These are phyloP conservation scores for Zoanthus gigantus DNA, from an alignment of 92 coral and sea anemone species.

Conservation along the genomic window DNA sequence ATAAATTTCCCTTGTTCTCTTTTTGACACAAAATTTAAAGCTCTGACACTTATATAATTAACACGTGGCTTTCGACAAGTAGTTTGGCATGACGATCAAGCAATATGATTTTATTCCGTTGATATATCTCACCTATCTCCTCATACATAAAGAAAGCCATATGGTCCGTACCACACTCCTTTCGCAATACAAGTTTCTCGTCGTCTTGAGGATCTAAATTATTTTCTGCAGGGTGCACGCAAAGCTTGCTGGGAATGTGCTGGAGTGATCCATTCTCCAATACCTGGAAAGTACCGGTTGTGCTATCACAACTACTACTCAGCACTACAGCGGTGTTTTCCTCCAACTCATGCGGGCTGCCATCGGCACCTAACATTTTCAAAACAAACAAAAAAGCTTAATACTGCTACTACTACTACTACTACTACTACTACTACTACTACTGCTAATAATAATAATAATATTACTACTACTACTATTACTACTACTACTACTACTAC, in stretches of 20 bases:
- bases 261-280: constrained; percentile 28
- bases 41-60: too few relatives aligned
- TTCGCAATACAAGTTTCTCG: constrained; percentile 44
- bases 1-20: too few relatives aligned
- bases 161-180: not conserved
- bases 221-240: constrained; percentile 44
- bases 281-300: constrained; percentile 37
- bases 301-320: constrained; percentile 37
- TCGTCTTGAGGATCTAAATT: constrained; percentile 24
- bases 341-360: constrained; percentile 22
- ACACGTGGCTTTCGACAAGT: too few relatives aligned
- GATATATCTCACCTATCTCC: constrained; percentile 1
- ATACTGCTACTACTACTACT: not conserved
- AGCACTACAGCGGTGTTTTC: constrained; percentile 35
- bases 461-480: too few relatives aligned
- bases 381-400: not conserved
- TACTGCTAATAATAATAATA: too few relatives aligned
- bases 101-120: not conserved
- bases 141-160: constrained; percentile 28
- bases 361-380: constrained; percentile 36
- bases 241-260: constrained; percentile 49
- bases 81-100: too few relatives aligned
- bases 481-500: too few relatives aligned
- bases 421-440: too few relatives aligned
- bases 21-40: too few relatives aligned